Conservation (phyloP, 2,888 invertebrate genomes). For the Bombyx huttoni region DNA sequence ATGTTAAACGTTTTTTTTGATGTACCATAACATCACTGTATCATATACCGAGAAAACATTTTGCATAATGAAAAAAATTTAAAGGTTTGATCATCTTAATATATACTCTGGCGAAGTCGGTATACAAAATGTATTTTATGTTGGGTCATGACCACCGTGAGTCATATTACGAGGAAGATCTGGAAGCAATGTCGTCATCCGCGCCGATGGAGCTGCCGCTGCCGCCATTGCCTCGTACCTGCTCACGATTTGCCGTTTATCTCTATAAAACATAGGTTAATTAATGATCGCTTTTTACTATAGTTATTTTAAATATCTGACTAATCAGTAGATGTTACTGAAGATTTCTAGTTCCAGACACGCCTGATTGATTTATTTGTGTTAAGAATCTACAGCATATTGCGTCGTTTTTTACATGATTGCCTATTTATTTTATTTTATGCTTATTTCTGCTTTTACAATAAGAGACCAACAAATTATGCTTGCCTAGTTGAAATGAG, state of each 20-base stretch:
- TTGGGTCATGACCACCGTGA: conserved; percentile 61
- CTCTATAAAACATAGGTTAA: conserved; percentile 17
- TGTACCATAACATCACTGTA: no score
- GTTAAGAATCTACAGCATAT: not conserved
- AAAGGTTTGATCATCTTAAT: not conserved
- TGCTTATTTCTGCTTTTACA: not conserved
- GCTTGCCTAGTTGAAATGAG: no score
- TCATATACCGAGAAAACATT: not conserved
- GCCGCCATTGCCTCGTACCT: conserved; percentile 14
- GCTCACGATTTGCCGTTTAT: conserved; percentile 32
- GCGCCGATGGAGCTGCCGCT: conserved; percentile 11
- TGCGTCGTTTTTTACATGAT: not conserved
- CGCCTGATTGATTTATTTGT: not conserved
- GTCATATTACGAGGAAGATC: conserved; percentile 61
- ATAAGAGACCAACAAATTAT: not conserved
- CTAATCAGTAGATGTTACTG: not conserved
- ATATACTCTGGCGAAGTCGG: conserved; percentile 13
- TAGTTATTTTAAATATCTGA: not conserved
- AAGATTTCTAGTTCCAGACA: not conserved
- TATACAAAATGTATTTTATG: conserved; percentile 37
- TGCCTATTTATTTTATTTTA: not conserved
- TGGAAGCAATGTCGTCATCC: conserved; percentile 58
- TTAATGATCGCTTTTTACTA: conserved; percentile 14
- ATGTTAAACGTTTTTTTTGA: no score
- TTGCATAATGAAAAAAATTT: not conserved